Base-by-base conservation (phyloP, 1,140 invertebrate genomes). In the Diorhabda sublineata region DNA sequence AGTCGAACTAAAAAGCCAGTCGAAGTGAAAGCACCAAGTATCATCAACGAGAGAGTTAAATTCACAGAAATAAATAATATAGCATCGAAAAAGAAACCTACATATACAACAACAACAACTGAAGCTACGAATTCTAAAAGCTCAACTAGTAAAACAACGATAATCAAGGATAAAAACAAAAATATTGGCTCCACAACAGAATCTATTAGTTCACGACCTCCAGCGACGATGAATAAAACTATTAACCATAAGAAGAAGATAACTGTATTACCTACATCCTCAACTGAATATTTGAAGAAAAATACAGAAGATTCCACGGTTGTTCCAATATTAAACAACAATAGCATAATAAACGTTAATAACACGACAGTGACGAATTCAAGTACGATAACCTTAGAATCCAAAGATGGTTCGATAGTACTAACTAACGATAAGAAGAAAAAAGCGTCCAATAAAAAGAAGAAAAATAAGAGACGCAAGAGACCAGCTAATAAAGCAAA, bases 391-490 rank as follows among this genome's bases (percentile, higher is more conserved):
- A 61, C 73, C 42, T 5, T 74, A 62, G 85, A 87, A 82, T 77
- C 84, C 41, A 87, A 87, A 78, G 82, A 86, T 75, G 83, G 83
- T 74, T 84, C 84, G 75, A 82, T 85, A 65, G 84, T 86, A 77
- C 74, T 87, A 67, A 81, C 85, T 77, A 80, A 83, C 26, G 83
- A 83, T 3, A 71, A 74, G 58, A 56, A 65, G 45, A 76, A 74
- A 68, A 78, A 85, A 75, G 84, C 81, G 42, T 83, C 82, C 72
- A 77, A 71, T 42, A 86, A 84, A 70, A 80, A 80, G 57, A 89
- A 87, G 82, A 88, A 86, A 75, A 88, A 86, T 70, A 88, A 87
- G 61, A 81, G 85, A n/a, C 82, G 86, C 66, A 81, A 84, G 3
- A 84, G 84, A 67, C 86, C 86, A 6, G 80, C 81, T 59, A 84